Conservation (phyloP, 2,888 invertebrate species). For the Volucella zonaria region DNA sequence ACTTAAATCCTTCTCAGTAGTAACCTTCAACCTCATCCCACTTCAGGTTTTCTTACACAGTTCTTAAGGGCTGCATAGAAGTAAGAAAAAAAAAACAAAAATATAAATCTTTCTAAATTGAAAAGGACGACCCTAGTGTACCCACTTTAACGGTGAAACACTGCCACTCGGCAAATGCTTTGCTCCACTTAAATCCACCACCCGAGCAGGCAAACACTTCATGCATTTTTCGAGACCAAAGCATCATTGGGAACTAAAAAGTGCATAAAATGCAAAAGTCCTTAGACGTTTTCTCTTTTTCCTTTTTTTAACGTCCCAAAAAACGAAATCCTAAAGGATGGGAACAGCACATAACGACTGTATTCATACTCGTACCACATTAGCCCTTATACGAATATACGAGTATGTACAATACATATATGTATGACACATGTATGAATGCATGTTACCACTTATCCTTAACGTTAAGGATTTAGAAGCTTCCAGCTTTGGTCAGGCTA, state of each 20-base stretch:
- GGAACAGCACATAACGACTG: slow-evolving; percentile 21
- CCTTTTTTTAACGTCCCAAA: not conserved
- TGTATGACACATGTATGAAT: slow-evolving; percentile 61
- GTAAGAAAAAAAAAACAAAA: slow-evolving; percentile 26
- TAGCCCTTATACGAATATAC: slow-evolving; percentile 10
- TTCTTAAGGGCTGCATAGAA: not conserved
- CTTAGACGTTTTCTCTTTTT: not conserved
- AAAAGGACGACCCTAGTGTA: slow-evolving; percentile 63
- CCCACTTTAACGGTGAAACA: slow-evolving; percentile 39
- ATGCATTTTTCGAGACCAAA: slow-evolving; percentile 52
- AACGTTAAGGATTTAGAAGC: slow-evolving; percentile 63
- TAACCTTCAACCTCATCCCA: slow-evolving; percentile 1
- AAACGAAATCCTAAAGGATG: slow-evolving; percentile 38
- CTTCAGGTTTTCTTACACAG: not conserved
- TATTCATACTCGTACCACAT: too few relatives aligned
- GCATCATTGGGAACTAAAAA: slow-evolving; percentile 48
- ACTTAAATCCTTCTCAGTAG: slow-evolving; percentile 48
- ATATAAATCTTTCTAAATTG: slow-evolving; percentile 70
- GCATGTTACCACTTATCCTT: slow-evolving; percentile 69
- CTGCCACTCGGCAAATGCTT: slow-evolving; percentile 28
- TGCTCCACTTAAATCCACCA: not conserved
- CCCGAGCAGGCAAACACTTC: slow-evolving; percentile 44
- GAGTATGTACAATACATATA: not conserved
- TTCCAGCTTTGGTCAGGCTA: slow-evolving; percentile 55
- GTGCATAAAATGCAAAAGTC: slow-evolving; percentile 65